A percentile compares a stretch with the other conserved stretches of the same genome.
Conservation (phyloP, 1,140 invertebrate species). For the Heliconius nattereri region DNA sequence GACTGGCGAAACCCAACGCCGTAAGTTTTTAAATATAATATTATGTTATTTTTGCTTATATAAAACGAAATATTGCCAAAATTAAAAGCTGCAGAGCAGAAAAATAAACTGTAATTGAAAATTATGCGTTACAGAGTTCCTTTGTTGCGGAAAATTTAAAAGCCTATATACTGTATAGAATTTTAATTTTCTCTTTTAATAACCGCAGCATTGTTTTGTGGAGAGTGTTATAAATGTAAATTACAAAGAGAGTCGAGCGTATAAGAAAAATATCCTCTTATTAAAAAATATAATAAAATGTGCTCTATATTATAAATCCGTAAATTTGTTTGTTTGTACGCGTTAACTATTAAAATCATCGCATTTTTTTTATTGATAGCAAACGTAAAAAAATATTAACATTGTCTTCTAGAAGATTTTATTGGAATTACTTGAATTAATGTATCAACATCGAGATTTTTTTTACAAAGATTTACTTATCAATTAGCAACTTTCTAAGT, state of each 20-base stretch:
- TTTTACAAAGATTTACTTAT: no score
- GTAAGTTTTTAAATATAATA: not conserved
- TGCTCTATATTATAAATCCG: not conserved
- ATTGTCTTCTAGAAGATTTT: no score
- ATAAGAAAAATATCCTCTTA: not conserved
- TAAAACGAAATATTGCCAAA: not conserved
- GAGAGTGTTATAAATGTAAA: not conserved
- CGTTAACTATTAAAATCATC: no score
- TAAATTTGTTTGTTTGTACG: not conserved
- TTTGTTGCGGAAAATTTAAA: not conserved
- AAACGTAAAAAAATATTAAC: no score
- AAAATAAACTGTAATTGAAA: not conserved
- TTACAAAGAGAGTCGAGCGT: not conserved
- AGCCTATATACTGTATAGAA: not conserved
- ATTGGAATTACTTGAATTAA: no score
- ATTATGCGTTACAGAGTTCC: not conserved
- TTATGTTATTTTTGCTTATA: not conserved
- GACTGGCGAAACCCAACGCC: not conserved
- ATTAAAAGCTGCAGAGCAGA: not conserved
- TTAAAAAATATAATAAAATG: not conserved
- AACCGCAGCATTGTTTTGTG: not conserved
- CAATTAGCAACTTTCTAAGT: no score
- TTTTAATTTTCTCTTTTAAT: conserved; percentile 12
- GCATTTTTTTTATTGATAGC: no score
- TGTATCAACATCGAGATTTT: no score